Conservation (phyloP, 2,888 invertebrate genomes). For the Amblyteles armatorius region DNA sequence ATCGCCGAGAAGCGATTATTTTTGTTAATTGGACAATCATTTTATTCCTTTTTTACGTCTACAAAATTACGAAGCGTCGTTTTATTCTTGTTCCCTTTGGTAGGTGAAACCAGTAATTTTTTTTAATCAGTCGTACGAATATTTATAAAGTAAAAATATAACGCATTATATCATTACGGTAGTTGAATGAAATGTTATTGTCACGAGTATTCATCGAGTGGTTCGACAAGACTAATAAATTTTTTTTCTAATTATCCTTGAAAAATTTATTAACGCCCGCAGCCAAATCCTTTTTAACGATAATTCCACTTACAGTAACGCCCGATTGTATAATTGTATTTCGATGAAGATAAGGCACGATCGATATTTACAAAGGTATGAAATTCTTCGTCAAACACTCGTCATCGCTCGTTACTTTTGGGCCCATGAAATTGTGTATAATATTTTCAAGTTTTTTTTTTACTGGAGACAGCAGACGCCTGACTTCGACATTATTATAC, state of each 20-base stretch:
- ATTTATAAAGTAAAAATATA: constrained; percentile 12
- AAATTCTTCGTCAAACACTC: constrained; percentile 53
- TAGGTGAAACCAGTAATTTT: not conserved
- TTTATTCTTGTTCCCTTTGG: constrained; percentile 19
- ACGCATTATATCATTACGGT: constrained; percentile 40
- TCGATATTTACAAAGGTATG: constrained; percentile 57
- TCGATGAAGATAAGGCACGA: constrained; percentile 61
- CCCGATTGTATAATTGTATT: constrained; percentile 15
- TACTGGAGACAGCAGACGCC: constrained; percentile 86
- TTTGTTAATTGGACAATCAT: not conserved
- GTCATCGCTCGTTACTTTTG: constrained; percentile 8
- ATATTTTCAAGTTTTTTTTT: constrained; percentile 66
- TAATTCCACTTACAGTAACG: constrained; percentile 30
- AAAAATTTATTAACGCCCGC: constrained; percentile 15
- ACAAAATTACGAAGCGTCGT: constrained; percentile 13
- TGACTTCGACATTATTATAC: constrained; percentile 81
- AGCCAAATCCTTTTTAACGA: constrained; percentile 1
- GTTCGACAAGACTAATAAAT: constrained; percentile 48
- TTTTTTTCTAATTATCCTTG: constrained; percentile 39
- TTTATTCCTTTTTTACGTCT: not conserved
- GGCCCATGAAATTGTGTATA: constrained; percentile 21
- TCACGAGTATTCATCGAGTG: constrained; percentile 38
- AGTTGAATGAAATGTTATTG: constrained; percentile 49
- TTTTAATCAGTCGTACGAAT: not conserved
- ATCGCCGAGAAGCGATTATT: not conserved